Evolutionary conservation across 2,888 invertebrate species (phyloP), one percentile per base, ranked within the genome.

Genomic region (Cephalotes varians): DNA sequence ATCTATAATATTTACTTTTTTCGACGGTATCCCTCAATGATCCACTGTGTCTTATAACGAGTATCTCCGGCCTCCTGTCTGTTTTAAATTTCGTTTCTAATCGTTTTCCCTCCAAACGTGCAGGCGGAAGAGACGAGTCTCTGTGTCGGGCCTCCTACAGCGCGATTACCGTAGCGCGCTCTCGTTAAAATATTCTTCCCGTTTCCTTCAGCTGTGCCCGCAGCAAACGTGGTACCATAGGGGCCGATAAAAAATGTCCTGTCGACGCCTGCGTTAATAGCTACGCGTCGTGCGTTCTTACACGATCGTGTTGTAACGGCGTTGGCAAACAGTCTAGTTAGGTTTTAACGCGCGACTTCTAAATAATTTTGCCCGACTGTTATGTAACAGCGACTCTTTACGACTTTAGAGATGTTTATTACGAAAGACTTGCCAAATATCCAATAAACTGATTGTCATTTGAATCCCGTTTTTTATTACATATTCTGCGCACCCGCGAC

Each of bases 171-270:
- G 87, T 88, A 82, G 88, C 74, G 84, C 83, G 79, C 73, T 80
- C 64, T 82, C 76, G 86, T 83, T 85, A 71, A 37, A 84, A 85
- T 83, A 82, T 73, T 83, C 85, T 87, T n/a, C 84, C 88, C 84
- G 90, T 89, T 91, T 91, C 90, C 90, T 90, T 93, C 94, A 94
- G 93, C 94, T 94, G 94, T 92, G 93, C 94, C 94, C 94, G 94
- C 94, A 93, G 93, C 89, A 88, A 81, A 7, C 25, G 73, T 83
- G 87, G 88, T 89, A 87, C 80, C 90, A 93, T 93, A 91, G 82
- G 91, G 92, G 92, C 90, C 88, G 92, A 93, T 93, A 92, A 93
- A 92, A 91, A 92, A 91, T 93, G 90, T 92, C 85, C 90, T 88
- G 88, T 84, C 88, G 87, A 89, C 34, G 77, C 31, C 77, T 69